Conservation (phyloP, 2,113 vertebrate species). For the Ivindomyrus marchei region DNA sequence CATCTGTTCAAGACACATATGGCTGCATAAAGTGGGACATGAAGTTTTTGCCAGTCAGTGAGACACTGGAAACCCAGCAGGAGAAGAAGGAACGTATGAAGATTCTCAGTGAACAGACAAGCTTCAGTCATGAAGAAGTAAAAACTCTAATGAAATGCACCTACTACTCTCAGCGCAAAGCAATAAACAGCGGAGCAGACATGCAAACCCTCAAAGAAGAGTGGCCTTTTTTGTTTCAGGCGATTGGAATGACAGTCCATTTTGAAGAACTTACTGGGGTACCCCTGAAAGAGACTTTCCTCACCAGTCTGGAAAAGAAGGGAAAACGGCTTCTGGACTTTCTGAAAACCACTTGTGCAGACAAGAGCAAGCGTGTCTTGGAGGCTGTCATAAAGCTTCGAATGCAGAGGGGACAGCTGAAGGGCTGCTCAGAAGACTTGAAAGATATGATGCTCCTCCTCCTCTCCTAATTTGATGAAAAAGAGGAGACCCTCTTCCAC, state of each 20-base stretch:
- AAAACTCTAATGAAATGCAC: slow-evolving; percentile 13
- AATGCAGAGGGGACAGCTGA: background rate
- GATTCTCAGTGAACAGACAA: background rate
- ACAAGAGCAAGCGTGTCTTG: background rate
- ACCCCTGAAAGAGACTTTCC: background rate
- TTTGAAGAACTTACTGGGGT: background rate
- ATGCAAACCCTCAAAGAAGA: background rate
- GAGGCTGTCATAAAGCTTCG: background rate
- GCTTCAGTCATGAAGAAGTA: slow-evolving; percentile 18
- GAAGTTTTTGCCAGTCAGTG: background rate
- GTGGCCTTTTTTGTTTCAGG: slow-evolving; percentile 13
- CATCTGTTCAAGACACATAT: slow-evolving; percentile 11
- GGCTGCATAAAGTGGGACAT: background rate
- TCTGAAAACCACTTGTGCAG: background rate
- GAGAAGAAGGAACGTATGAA: slow-evolving; percentile 10
- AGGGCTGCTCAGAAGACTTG: background rate
- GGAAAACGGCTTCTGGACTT: slow-evolving; percentile 4
- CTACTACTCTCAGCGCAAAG: slow-evolving; percentile 14
- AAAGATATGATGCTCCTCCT: background rate
- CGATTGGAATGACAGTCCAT: background rate
- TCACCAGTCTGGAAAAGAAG: background rate
- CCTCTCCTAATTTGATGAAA: background rate
- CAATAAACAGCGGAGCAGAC: slow-evolving; percentile 1
- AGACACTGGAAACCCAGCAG: background rate
- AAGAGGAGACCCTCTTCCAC: background rate